Evolutionary conservation across 2,797 vertebrate genomes (phyloP), one percentile per base, ranked within the genome.

Genomic region (Semaprochilodus insignis): DNA sequence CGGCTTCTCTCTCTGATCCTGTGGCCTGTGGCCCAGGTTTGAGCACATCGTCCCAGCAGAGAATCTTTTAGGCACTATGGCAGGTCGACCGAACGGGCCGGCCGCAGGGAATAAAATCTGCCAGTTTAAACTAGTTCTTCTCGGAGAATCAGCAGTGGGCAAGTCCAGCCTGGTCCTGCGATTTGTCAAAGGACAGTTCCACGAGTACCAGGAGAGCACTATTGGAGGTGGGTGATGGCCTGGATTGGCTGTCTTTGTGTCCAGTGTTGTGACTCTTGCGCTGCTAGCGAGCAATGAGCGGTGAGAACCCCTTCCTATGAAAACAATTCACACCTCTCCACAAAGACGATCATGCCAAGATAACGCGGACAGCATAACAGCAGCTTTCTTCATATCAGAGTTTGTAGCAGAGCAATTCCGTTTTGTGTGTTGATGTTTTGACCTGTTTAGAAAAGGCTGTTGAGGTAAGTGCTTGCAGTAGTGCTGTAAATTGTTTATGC

Each of bases 121-220:
- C 90, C 96, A 97, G 74, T 97, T 97, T 23, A 97, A 97, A 77
- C 90, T 97, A 54, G 96, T 97, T 23, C 94, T 97, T 2, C 59
- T 97, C 81, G 96, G 96, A 0, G 96, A 97, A 87, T 97, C 95
- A 0, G 96, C 96, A 0, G 96, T 97, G 83, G 96, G 96, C 76
- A 97, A 97, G 82, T 97, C 96, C 89, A 97, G 96, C 89, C 94
- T 97, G 0, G 96, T 97, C 1, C 94, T 97, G 88, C 96, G 96
- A 88, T 97, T 97, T 0, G 96, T 97, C 74, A 97, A 97, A 90
- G 96, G 96, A n/a, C 96, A 97, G 77, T 97, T 97, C 87, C 96
- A 96, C 0, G 96, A 97, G 88, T 97, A 94, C 89, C 96, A 97
- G 90, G 96, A 97, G 90, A 97, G 96, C 94, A 97, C 96, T 6